phyloP scores from a whole-genome alignment of 2,888 invertebrate genomes.

The Zygaena filipendulae region DNA sequence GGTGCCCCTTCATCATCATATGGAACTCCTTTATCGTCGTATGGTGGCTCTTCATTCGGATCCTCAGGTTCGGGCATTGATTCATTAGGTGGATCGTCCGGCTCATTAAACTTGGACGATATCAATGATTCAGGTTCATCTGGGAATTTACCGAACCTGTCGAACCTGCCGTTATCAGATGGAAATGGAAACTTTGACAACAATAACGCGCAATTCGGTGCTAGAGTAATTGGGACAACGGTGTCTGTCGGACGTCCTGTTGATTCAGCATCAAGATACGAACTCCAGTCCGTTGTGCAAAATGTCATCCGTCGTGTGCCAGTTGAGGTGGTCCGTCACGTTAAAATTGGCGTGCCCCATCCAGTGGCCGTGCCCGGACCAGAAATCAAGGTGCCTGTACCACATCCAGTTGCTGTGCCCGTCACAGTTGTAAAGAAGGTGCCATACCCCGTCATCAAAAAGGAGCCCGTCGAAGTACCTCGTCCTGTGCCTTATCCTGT shows the following conservation, averaged over 20 bases:
- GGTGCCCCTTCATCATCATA: not conserved
- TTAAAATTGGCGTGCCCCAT: conserved; percentile 47
- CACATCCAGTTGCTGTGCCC: conserved; percentile 56
- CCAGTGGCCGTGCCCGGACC: conserved; percentile 48
- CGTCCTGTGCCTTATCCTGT: conserved; percentile 54
- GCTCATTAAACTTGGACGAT: too few species aligned
- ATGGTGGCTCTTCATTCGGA: conserved; percentile 7
- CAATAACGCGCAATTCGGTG: too few species aligned
- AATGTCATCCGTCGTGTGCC: conserved; percentile 53
- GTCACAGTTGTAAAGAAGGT: conserved; percentile 55
- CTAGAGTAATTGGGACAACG: conserved; percentile 38
- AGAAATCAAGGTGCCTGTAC: conserved; percentile 51
- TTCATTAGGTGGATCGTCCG: too few species aligned
- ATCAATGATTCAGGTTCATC: too few species aligned
- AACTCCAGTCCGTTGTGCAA: conserved; percentile 54
- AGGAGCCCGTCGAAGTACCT: conserved; percentile 49
- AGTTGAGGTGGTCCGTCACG: conserved; percentile 51
- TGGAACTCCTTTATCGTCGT: conserved; percentile 3
- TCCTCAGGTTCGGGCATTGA: conserved; percentile 1
- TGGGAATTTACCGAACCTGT: too few species aligned
- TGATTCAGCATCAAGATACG: conserved; percentile 43
- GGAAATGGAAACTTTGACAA: too few species aligned
- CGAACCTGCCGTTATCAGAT: too few species aligned
- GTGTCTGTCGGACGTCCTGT: conserved; percentile 38
- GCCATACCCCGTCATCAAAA: conserved; percentile 57